Percentiles rank a stretch among this genome's conserved stretches.
phyloP scores from a whole-genome alignment of 2,888 invertebrate species.

The Diarsia mendica region DNA sequence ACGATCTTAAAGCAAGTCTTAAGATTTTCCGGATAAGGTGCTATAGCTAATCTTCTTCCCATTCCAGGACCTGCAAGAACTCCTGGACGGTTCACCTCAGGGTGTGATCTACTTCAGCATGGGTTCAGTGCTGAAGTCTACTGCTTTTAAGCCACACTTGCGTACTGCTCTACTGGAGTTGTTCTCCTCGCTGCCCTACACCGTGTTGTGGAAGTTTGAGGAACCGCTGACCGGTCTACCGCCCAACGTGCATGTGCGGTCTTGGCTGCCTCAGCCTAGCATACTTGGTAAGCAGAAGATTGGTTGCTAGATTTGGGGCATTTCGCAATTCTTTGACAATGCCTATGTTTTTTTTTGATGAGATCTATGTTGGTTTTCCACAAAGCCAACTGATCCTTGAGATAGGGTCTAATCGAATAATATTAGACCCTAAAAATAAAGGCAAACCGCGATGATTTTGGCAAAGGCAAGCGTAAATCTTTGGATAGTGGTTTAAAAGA shows the following conservation, averaged over 20 bases:
- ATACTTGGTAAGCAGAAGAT: slow-evolving; percentile 80
- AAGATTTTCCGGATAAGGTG: neutral
- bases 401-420: too few relatives aligned
- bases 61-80: slow-evolving; percentile 78
- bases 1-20: neutral
- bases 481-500: neutral
- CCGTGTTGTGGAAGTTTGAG: slow-evolving; percentile 89
- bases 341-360: too few relatives aligned
- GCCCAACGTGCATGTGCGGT: slow-evolving; percentile 82
- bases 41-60: neutral
- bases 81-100: slow-evolving; percentile 76
- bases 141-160: slow-evolving; percentile 65
- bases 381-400: too few relatives aligned
- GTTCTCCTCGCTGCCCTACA: slow-evolving; percentile 76
- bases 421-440: too few relatives aligned
- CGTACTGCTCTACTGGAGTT: slow-evolving; percentile 69
- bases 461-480: neutral
- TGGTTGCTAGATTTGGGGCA: too few relatives aligned
- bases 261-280: slow-evolving; percentile 89
- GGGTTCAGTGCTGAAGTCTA: slow-evolving; percentile 79
- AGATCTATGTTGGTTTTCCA: too few relatives aligned
- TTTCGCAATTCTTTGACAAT: too few relatives aligned
- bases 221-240: slow-evolving; percentile 77
- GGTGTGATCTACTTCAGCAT: slow-evolving; percentile 84
- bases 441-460: neutral